Evolutionary conservation across 2,888 invertebrate species (phyloP), one percentile per base, ranked within the genome.

Genomic region (Dynastes hyllus): DNA sequence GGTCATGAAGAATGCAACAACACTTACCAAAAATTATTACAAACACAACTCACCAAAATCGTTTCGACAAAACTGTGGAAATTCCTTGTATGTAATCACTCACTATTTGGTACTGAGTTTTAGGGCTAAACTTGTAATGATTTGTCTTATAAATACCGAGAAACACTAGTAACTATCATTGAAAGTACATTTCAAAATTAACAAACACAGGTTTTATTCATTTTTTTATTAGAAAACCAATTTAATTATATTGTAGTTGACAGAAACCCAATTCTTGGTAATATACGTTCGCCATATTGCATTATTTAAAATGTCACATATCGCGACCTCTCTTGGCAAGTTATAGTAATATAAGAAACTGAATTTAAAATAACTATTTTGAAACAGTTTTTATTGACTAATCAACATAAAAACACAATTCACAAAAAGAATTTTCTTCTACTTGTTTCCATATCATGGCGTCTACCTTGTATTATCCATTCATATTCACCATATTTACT

Each of bases 401-500:
- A 55, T 22, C 5, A 63, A 53, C 5, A 22, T 22, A 76, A 13
- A 69, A 16, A 80, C 67, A 27, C 76, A 29, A 50, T 88, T 93
- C 45, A 98, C 86, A 98, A 92, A 91, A 96, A 96, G 91, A 99
- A 99, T 86, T 95, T 94, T 87, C 97, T 92, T 86, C 98, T 92
- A 81, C 96, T 97, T 0, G 96, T 95, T 89, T 99, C 98, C 94
- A 99, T 93, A 85, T 96, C 94, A 89, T 98, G 98, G 29, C 99
- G 91, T 88, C 97, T 93, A 81, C 97, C 96, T 77, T 94, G 93
- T 84, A 95, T 94, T 83, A 97, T 95, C 98, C 98, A 99, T 88
- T 98, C 96, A 88, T 95, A 99, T 88, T 99, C 97, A 0, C 99
- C 99, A 85, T 93, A 95, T 90, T 98, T 98, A 70, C 97, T 96